Conservation (phyloP, 2,113 vertebrate species). For the Paraplagusia blochii region DNA sequence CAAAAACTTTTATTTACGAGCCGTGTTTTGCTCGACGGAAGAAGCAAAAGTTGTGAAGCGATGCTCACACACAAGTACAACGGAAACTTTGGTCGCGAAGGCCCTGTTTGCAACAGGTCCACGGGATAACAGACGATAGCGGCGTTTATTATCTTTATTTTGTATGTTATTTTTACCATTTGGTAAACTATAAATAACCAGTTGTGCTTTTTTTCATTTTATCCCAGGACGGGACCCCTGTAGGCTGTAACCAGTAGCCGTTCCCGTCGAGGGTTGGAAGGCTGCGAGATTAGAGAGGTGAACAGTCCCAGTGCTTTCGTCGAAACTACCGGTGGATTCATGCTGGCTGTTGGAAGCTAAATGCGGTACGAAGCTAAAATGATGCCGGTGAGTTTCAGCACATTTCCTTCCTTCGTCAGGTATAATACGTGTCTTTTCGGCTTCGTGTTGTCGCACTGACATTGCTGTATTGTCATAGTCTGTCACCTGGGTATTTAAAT, state of each 20-base stretch:
- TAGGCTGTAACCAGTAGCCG: conserved; percentile 50
- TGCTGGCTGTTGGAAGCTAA: conserved; percentile 61
- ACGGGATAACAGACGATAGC: neutral
- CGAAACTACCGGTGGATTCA: conserved; percentile 62
- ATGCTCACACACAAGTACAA: conserved; percentile 40
- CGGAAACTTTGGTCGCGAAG: conserved; percentile 67
- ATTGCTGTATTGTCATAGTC: neutral
- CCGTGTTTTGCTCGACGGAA: neutral
- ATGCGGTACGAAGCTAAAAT: conserved; percentile 92
- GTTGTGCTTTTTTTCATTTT: conserved; percentile 6
- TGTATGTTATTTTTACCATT: neutral
- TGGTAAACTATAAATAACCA: neutral
- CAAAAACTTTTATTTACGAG: fast-evolving
- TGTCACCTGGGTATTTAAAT: conserved; percentile 57
- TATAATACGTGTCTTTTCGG: conserved; percentile 1
- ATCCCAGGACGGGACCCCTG: conserved; percentile 34
- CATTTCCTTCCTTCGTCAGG: neutral
- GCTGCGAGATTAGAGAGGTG: conserved; percentile 54
- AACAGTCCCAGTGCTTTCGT: conserved; percentile 53
- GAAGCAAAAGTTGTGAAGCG: conserved; percentile 51
- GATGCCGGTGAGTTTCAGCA: conserved; percentile 90
- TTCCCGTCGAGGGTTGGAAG: conserved; percentile 39
- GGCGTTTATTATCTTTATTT: neutral
- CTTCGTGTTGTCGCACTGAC: neutral
- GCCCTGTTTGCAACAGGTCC: conserved; percentile 75